Base-by-base conservation (phyloP, 2,797 vertebrate genomes). In the Emydoidea blandingii region DNA sequence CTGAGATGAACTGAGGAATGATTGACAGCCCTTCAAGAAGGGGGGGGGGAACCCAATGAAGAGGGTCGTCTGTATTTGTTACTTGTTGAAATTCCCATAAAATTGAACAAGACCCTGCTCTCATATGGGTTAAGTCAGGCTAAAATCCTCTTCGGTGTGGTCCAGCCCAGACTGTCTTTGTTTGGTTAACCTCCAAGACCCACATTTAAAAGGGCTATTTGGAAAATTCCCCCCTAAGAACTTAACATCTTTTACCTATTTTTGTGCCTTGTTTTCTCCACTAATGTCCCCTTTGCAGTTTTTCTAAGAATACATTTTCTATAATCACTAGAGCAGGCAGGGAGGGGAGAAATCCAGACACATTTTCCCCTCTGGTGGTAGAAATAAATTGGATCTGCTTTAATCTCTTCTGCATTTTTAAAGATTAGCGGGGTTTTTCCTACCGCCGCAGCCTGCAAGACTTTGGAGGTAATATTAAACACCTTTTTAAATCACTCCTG, bases 181-280 rank as follows among this genome's bases (percentile, higher is more conserved):
- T 99, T 99, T 99, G 94, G 98, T 98, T 99, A 99, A 99, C 99
- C 99, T 98, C 98, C 96, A 96, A 96, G 98, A 99, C 99, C 99
- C 95, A 90, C 97, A 98, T 98, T 99, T 99, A 98, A 98, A 98
- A 98, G 97, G 97, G 98, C 98, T 98, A 98, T 98, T 98, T 98
- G 98, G 98, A 98, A 97, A 98, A 98, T 97, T 98, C 98, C 97
- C 96, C 97, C 97, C 92, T 98, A 98, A 97, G 97, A 98, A 97
- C 93, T 93, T 94, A 96, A 97, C 97, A 98, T 98, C 97, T 98
- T 98, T 97, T 97, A 97, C 96, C 96, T 97, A 97, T 98, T 98
- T 98, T 92, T 92, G 93, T n/a, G 91, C 95, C 93, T 78, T 85
- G 83, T 96, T 92, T 96, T 97, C 93, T 95, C 87, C 96, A 15